A percentile compares a stretch with the other conserved stretches of the same genome.
Evolutionary conservation across 2,113 vertebrate species (phyloP).

Genomic region (Lamprotornis superbus): DNA sequence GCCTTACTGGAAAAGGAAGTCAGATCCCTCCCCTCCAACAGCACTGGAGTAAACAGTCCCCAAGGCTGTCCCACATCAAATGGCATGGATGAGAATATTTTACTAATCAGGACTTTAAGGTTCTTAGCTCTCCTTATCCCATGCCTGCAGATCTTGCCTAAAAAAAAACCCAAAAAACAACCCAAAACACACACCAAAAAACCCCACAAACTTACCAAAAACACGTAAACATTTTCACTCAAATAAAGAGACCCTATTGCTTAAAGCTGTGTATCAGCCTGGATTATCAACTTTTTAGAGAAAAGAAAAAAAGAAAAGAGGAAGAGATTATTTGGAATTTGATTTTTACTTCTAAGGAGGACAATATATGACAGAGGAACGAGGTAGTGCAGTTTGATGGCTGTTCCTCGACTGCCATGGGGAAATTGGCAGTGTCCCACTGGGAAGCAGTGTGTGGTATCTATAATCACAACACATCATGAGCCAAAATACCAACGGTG

Average conservation of each 20-base stretch:
- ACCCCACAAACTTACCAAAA: neutral
- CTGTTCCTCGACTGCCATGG: neutral
- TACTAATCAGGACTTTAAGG: neutral
- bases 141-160: neutral
- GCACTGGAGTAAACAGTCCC: neutral
- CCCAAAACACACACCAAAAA: neutral
- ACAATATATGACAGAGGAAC: accelerated
- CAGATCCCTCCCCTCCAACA: neutral
- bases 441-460: neutral
- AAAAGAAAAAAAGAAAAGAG: neutral
- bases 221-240: neutral
- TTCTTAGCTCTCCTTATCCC: neutral
- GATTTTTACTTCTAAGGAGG: neutral
- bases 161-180: neutral
- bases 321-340: neutral
- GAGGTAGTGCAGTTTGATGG: neutral
- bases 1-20: neutral
- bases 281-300: neutral
- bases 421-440: neutral
- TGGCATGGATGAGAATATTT: neutral
- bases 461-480: neutral
- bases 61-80: neutral
- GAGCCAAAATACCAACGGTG: neutral
- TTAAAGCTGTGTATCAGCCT: neutral
- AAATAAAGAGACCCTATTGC: neutral